Percentiles rank a stretch among this genome's conserved stretches.
phyloP scores from a whole-genome alignment of 2,797 vertebrate genomes.

The Parauchenoglanis ngamensis region DNA sequence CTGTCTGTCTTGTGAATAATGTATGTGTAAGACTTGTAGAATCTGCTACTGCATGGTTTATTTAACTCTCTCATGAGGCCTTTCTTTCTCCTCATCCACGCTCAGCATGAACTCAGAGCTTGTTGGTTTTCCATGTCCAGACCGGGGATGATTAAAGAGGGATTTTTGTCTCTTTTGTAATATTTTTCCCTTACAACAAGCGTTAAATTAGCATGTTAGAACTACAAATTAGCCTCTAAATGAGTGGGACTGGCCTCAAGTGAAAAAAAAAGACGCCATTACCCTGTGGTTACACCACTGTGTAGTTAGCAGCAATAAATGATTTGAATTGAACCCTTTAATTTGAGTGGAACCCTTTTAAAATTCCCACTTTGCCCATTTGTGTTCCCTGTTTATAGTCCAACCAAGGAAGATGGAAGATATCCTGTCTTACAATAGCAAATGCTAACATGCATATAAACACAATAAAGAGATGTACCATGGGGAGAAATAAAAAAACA shows the following conservation, averaged over 20 bases:
- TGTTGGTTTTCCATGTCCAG: constrained; percentile 16
- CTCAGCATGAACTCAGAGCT: constrained; percentile 10
- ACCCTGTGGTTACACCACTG: constrained; percentile 2
- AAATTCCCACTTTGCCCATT: constrained; percentile 31
- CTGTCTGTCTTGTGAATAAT: constrained; percentile 19
- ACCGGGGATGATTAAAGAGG: constrained; percentile 27
- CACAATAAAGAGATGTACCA: not conserved
- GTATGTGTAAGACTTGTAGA: constrained; percentile 1
- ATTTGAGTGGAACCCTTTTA: constrained; percentile 32
- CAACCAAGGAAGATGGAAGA: not conserved
- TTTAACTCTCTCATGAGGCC: not conserved
- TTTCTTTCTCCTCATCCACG: not conserved
- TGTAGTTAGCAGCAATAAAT: constrained; percentile 35
- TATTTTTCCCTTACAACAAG: not conserved
- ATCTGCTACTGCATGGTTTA: constrained; percentile 15
- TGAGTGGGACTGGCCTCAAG: not conserved
- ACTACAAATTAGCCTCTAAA: constrained; percentile 37
- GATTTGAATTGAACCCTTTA: constrained; percentile 32
- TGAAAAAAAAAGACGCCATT: constrained; percentile 12
- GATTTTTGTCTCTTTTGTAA: constrained; percentile 4
- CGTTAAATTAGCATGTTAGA: constrained; percentile 31
- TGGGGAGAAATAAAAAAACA: not conserved
- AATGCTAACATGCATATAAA: not conserved
- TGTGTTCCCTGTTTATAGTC: constrained; percentile 14
- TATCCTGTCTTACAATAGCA: not conserved